phyloP scores from a whole-genome alignment of 1,140 invertebrate genomes.

The Lepidurus apus region DNA sequence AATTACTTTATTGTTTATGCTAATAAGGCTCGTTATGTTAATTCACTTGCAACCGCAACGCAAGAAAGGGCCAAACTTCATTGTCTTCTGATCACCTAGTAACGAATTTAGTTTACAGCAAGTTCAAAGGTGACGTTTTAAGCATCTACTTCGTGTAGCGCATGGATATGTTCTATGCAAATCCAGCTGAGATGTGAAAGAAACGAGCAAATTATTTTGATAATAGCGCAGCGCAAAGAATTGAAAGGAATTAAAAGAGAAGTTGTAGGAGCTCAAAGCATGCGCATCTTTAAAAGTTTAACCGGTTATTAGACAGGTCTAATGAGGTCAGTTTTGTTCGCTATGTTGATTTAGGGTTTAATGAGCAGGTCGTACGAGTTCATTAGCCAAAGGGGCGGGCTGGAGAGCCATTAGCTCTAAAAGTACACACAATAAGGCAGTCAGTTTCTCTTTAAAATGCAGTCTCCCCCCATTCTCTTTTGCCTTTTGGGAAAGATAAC shows the following conservation, averaged over 20 bases:
- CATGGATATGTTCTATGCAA: too few relatives aligned
- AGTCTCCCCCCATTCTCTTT: not conserved
- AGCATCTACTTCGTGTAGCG: too few relatives aligned
- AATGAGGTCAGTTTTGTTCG: slow-evolving; percentile 19
- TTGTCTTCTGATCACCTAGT: too few relatives aligned
- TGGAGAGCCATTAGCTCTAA: not conserved
- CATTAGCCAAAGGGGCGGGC: slow-evolving; percentile 2
- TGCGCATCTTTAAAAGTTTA: slow-evolving; percentile 16
- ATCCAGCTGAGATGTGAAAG: too few relatives aligned
- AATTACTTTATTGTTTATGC: too few relatives aligned
- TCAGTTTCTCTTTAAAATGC: not conserved
- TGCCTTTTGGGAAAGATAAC: not conserved
- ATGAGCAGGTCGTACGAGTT: slow-evolving; percentile 21
- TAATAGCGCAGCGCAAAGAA: too few relatives aligned
- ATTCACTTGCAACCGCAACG: too few relatives aligned
- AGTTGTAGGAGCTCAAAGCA: not conserved
- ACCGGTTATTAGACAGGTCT: slow-evolving; percentile 13
- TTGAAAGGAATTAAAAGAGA: not conserved
- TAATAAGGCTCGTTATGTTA: too few relatives aligned
- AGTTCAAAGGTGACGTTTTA: too few relatives aligned
- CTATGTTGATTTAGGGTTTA: slow-evolving; percentile 15
- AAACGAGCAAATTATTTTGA: too few relatives aligned
- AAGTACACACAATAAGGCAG: not conserved
- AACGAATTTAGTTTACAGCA: too few relatives aligned
- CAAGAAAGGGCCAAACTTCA: too few relatives aligned